Evolutionary conservation across 1,140 invertebrate genomes (phyloP).

Genomic region (Bombus balteatus): DNA sequence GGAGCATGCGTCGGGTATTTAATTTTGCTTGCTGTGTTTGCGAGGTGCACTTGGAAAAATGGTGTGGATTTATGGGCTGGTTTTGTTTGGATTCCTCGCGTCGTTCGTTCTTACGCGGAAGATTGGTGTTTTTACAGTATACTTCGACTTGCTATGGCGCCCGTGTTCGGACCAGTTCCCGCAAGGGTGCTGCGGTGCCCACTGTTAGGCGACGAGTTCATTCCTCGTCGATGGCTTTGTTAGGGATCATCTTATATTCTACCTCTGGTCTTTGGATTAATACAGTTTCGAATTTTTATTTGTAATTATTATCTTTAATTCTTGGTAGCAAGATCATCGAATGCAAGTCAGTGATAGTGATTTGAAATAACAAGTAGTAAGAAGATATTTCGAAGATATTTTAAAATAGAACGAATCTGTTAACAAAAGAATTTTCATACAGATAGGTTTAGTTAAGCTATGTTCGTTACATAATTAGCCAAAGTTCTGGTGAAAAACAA

Average conservation of each 20-base stretch:
- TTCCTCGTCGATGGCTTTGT: not conserved
- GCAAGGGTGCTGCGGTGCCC: not conserved
- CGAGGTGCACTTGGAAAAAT: not conserved
- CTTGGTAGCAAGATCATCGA: no score
- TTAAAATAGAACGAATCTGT: no score
- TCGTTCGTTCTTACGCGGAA: not conserved
- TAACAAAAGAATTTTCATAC: no score
- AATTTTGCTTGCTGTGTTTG: slow-evolving; percentile 38
- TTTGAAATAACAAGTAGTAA: not conserved
- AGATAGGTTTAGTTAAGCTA: no score
- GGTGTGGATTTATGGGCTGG: not conserved
- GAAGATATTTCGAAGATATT: no score
- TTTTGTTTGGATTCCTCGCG: slow-evolving; percentile 4
- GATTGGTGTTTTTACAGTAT: not conserved
- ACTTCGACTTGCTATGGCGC: not conserved
- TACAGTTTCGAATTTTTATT: no score
- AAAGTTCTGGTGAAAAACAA: no score
- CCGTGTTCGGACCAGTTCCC: not conserved
- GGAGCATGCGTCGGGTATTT: slow-evolving; percentile 25
- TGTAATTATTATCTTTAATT: no score
- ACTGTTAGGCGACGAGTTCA: not conserved
- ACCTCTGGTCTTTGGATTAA: not conserved
- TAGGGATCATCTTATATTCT: not conserved
- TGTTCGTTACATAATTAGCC: no score
- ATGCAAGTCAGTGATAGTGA: not conserved